Conservation (phyloP, 92 coral and sea anemone genomes). For the Zoanthus sansibaricus region DNA sequence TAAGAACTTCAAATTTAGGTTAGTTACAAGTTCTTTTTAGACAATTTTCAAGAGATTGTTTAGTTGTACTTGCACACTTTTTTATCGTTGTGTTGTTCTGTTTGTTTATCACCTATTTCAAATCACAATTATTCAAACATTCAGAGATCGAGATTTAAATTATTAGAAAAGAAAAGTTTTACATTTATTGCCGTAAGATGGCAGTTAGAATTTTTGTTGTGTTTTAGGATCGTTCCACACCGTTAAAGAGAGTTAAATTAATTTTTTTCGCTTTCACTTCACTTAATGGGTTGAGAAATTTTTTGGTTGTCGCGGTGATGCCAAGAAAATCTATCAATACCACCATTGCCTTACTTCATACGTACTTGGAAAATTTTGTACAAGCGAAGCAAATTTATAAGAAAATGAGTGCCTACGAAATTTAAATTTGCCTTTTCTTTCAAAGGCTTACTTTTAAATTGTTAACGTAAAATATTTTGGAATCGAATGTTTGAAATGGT, state of each 20-base stretch:
- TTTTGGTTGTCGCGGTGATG: conserved; percentile 50
- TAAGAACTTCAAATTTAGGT: conserved; percentile 77
- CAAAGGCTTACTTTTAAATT: conserved; percentile 61
- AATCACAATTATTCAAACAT: conserved; percentile 73
- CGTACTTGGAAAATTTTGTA: conserved; percentile 40
- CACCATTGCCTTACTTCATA: conserved; percentile 45
- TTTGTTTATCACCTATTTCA: conserved; percentile 87
- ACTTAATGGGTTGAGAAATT: conserved; percentile 12
- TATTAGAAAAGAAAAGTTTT: conserved; percentile 67
- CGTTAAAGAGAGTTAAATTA: conserved; percentile 41
- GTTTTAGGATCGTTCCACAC: conserved; percentile 37
- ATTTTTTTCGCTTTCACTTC: conserved; percentile 38
- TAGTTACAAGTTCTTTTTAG: conserved; percentile 79
- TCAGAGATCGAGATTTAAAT: conserved; percentile 81
- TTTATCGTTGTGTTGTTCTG: conserved; percentile 79
- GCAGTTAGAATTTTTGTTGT: conserved; percentile 5
- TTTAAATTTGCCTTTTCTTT: conserved; percentile 14
- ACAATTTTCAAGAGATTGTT: conserved; percentile 80
- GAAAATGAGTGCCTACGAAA: conserved; percentile 24
- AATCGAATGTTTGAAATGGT: conserved; percentile 72
- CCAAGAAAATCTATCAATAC: conserved; percentile 18
- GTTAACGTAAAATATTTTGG: conserved; percentile 74
- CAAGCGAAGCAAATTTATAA: conserved; percentile 39
- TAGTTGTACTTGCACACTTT: conserved; percentile 76
- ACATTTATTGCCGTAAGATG: conserved; percentile 15